phyloP scores from a whole-genome alignment of 1,140 invertebrate genomes.

The Sesamia nonagrioides region DNA sequence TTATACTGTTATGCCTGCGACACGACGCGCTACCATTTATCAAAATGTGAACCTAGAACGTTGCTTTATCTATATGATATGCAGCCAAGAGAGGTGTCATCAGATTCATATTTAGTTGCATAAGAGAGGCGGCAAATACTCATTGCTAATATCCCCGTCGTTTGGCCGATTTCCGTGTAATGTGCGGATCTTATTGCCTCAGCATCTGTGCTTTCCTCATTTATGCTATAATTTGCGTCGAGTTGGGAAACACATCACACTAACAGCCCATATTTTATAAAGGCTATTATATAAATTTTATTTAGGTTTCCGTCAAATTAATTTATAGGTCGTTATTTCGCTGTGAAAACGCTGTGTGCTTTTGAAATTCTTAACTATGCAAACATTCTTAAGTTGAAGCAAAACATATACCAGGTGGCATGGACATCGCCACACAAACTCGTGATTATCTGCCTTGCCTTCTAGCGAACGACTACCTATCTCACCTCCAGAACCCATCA shows the following conservation, averaged over 20 bases:
- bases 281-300: slow-evolving; percentile 51
- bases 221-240: slow-evolving; percentile 62
- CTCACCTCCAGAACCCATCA: too few species aligned
- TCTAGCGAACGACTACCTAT: too few species aligned
- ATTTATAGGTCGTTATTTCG: slow-evolving; percentile 48
- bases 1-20: background rate
- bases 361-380: slow-evolving; percentile 40
- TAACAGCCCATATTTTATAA: slow-evolving; percentile 58
- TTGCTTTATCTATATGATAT: background rate
- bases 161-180: slow-evolving; percentile 62
- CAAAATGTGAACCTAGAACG: background rate
- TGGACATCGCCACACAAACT: too few species aligned
- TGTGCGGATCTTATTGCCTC: slow-evolving; percentile 60
- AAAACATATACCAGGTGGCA: too few species aligned
- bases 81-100: background rate
- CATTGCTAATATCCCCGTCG: slow-evolving; percentile 64
- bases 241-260: slow-evolving; percentile 59
- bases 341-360: slow-evolving; percentile 40
- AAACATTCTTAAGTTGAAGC: slow-evolving; percentile 3
- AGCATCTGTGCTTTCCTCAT: slow-evolving; percentile 66
- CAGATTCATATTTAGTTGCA: slow-evolving; percentile 45
- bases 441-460: too few species aligned
- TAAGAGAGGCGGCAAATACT: slow-evolving; percentile 20
- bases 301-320: slow-evolving; percentile 50
- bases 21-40: background rate